phyloP scores from a whole-genome alignment of 2,113 vertebrate species.

The Propithecus coquereli region DNA sequence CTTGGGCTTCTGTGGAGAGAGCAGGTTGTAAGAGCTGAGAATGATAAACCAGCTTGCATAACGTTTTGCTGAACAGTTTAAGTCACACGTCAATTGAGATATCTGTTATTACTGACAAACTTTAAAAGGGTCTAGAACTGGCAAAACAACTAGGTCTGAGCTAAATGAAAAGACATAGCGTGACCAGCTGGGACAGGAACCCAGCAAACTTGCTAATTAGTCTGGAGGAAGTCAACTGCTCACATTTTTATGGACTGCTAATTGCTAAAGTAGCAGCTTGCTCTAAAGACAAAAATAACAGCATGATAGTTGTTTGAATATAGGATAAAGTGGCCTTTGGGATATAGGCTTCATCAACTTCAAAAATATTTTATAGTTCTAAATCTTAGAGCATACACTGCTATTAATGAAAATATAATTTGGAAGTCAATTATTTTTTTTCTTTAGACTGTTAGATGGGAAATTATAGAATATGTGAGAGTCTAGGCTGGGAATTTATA shows the following conservation, averaged over 20 bases:
- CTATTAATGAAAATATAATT: slow-evolving; percentile 30
- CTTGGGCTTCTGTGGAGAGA: background rate
- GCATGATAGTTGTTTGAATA: slow-evolving; percentile 6
- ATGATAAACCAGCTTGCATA: background rate
- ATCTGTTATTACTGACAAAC: slow-evolving; percentile 10
- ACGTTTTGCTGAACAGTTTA: background rate
- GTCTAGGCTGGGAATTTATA: background rate
- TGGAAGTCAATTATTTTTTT: background rate
- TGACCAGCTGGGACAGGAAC: slow-evolving; percentile 51
- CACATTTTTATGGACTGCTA: slow-evolving; percentile 60
- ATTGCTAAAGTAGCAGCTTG: slow-evolving; percentile 61
- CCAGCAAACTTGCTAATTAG: slow-evolving; percentile 53
- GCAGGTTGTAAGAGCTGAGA: background rate
- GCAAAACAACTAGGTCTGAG: slow-evolving; percentile 36
- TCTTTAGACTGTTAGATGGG: background rate
- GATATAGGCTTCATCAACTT: background rate
- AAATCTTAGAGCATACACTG: background rate
- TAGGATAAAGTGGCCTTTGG: slow-evolving; percentile 6
- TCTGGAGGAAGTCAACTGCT: slow-evolving; percentile 54
- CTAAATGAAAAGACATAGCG: slow-evolving; percentile 37
- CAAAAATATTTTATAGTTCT: slow-evolving; percentile 25
- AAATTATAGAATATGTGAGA: slow-evolving; percentile 7
- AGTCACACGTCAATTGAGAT: background rate
- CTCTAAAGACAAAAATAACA: slow-evolving; percentile 50
- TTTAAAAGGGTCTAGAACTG: slow-evolving; percentile 47